Percentiles rank a stretch among this genome's conserved stretches.
These are phyloP conservation scores for Platanista minor DNA, from an alignment of 2,113 vertebrate species.

Conservation along the genomic window DNA sequence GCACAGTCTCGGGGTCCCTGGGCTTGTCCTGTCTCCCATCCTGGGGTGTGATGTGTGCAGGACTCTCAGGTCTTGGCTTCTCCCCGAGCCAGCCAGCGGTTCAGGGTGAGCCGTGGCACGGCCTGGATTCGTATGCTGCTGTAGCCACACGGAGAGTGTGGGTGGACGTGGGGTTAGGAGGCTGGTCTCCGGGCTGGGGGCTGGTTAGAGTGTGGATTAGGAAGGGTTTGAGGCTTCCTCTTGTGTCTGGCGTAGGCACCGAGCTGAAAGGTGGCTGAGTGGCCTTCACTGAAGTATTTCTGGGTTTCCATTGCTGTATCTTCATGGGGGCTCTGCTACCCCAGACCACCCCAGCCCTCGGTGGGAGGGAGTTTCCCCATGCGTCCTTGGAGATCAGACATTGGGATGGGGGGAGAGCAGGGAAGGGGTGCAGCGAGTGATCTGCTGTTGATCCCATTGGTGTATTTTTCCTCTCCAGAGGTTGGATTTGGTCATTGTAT, in stretches of 20 bases:
- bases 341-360: not conserved
- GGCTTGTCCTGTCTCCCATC: not conserved
- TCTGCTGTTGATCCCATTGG: accelerated
- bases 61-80: too few species aligned
- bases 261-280: too few species aligned
- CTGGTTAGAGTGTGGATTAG: not conserved
- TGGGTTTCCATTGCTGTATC: not conserved
- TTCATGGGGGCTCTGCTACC: not conserved
- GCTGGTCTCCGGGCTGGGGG: not conserved
- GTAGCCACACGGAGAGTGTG: too few species aligned
- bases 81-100: not conserved
- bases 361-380: accelerated
- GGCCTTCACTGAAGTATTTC: not conserved
- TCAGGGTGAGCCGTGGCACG: accelerated
- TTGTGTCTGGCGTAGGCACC: not conserved
- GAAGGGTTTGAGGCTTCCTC: too few species aligned
- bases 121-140: accelerated
- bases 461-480: not conserved
- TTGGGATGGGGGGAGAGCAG: not conserved
- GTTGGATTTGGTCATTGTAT: not conserved
- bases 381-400: accelerated
- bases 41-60: accelerated
- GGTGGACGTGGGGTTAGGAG: not conserved
- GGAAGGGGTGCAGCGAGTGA: too few species aligned
- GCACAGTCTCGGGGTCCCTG: too few species aligned